phyloP scores from a whole-genome alignment of 1,140 invertebrate species.

The Homalodisca vitripennis region DNA sequence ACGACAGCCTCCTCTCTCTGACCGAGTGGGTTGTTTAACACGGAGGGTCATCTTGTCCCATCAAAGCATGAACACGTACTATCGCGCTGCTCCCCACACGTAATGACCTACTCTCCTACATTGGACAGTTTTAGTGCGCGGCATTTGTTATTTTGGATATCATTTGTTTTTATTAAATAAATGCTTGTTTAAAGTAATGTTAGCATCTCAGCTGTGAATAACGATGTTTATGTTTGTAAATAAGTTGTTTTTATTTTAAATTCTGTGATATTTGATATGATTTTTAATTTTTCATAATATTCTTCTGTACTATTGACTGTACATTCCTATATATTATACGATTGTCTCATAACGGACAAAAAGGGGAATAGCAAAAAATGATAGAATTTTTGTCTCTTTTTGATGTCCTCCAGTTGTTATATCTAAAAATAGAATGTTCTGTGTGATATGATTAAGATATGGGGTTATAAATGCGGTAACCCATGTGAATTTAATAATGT shows the following conservation, averaged over 20 bases:
- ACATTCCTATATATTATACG: too few species aligned
- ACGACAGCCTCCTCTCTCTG: conserved; percentile 82
- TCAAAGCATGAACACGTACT: conserved; percentile 72
- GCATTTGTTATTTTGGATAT: not conserved
- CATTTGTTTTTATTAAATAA: too few species aligned
- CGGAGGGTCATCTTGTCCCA: conserved; percentile 98
- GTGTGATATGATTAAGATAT: too few species aligned
- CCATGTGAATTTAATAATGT: too few species aligned
- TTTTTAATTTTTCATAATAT: too few species aligned
- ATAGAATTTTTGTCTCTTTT: too few species aligned
- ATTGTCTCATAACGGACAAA: too few species aligned
- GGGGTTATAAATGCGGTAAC: too few species aligned
- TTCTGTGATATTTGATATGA: conserved; percentile 4
- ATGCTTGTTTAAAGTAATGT: not conserved
- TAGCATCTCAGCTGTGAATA: conserved; percentile 1
- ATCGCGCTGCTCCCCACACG: conserved; percentile 43
- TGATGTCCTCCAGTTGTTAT: too few species aligned
- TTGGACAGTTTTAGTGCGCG: not conserved
- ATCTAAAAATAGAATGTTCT: too few species aligned
- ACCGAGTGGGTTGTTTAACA: conserved; percentile 99
- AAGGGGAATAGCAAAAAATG: too few species aligned
- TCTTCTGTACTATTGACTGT: too few species aligned
- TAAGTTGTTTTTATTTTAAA: conserved; percentile 14
- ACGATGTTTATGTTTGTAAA: conserved; percentile 13
- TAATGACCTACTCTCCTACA: not conserved